These are phyloP conservation scores for Neosalanx taihuensis DNA, from an alignment of 2,797 vertebrate species.

Conservation along the genomic window DNA sequence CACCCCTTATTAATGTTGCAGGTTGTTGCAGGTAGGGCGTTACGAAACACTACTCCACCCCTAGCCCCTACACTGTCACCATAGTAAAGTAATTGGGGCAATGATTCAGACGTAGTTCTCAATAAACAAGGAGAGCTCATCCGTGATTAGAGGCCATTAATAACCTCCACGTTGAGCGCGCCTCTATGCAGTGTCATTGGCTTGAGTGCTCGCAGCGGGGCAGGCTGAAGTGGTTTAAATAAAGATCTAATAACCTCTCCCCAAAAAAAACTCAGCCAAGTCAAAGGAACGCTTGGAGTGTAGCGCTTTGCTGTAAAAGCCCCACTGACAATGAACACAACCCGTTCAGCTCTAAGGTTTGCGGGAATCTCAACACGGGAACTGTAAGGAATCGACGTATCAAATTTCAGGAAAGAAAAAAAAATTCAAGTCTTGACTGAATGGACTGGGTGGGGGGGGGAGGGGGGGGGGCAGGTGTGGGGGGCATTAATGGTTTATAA, in stretches of 20 bases:
- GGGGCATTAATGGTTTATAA: constrained; percentile 34
- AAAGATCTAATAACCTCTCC: neutral
- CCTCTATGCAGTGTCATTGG: constrained; percentile 64
- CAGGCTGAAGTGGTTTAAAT: constrained; percentile 19
- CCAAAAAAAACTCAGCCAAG: neutral
- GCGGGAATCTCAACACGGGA: neutral
- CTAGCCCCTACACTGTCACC: constrained; percentile 33
- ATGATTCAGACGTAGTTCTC: constrained; percentile 68
- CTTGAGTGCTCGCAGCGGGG: constrained; percentile 50
- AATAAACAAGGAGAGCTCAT: constrained; percentile 70
- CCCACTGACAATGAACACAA: neutral
- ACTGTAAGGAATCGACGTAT: constrained; percentile 3
- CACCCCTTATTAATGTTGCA: constrained; percentile 56
- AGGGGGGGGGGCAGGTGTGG: no score
- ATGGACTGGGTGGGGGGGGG: constrained; percentile 25
- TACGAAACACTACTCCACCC: constrained; percentile 23
- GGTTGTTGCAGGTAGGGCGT: constrained; percentile 51
- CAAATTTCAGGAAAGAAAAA: neutral
- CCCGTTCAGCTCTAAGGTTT: neutral
- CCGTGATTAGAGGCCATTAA: constrained; percentile 75
- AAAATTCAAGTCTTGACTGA: constrained; percentile 6
- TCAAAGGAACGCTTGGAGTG: neutral
- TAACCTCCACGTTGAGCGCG: constrained; percentile 69
- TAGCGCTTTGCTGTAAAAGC: neutral
- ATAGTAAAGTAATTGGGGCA: constrained; percentile 71